phyloP scores from a whole-genome alignment of 92 coral and sea anemone species.

The Anthopleura xanthogrammica region DNA sequence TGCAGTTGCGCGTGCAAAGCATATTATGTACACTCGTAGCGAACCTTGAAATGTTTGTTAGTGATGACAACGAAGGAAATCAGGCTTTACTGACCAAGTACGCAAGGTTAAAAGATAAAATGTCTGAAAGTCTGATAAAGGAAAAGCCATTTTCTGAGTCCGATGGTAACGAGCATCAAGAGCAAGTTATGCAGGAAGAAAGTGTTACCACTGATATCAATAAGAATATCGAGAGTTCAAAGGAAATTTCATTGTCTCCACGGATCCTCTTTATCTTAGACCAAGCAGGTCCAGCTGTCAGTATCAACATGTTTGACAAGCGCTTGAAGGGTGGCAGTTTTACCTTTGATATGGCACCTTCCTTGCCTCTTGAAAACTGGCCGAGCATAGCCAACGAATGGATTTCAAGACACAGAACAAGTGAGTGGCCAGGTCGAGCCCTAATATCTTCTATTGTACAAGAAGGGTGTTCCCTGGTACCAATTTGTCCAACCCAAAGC shows the following conservation, averaged over 20 bases:
- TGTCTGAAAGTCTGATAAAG: background rate
- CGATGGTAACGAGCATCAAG: background rate
- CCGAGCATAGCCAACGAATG: slow-evolving; percentile 33
- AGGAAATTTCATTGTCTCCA: slow-evolving; percentile 1
- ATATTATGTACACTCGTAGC: slow-evolving; percentile 19
- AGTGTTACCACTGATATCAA: background rate
- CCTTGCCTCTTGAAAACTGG: slow-evolving; percentile 29
- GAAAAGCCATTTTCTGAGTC: background rate
- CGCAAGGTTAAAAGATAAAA: background rate
- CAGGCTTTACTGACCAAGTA: background rate
- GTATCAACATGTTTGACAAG: slow-evolving; percentile 5
- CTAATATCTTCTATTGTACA: slow-evolving; percentile 21
- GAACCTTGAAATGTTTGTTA: slow-evolving; percentile 3
- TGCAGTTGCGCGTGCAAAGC: slow-evolving; percentile 38
- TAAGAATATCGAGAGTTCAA: background rate
- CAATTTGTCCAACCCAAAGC: slow-evolving; percentile 33
- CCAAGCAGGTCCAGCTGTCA: slow-evolving; percentile 44
- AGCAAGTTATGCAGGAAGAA: background rate
- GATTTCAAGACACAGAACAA: slow-evolving; percentile 31
- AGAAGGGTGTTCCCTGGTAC: slow-evolving; percentile 37
- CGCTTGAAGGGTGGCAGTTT: slow-evolving; percentile 25
- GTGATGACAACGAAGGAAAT: slow-evolving; percentile 1
- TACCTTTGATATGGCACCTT: slow-evolving; percentile 42
- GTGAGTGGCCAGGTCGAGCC: slow-evolving; percentile 32
- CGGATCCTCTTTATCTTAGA: slow-evolving; percentile 28